These are phyloP conservation scores for Drosophila prolongata DNA, from an alignment of 2,888 invertebrate species.

Conservation along the genomic window DNA sequence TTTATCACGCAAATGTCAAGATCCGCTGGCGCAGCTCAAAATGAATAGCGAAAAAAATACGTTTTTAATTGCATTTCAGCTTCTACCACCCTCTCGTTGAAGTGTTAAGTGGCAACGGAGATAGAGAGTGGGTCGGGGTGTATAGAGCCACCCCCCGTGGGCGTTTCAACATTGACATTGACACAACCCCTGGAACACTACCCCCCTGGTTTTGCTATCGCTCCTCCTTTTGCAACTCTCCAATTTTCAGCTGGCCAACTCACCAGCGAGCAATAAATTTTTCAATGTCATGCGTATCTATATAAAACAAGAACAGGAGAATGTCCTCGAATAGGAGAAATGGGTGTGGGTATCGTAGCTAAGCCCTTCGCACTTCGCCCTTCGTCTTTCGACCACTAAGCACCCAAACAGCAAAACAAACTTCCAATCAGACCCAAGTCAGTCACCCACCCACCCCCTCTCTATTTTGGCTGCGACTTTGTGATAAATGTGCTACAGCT, in stretches of 20 bases:
- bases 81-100: constrained; percentile 51
- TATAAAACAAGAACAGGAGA: constrained; percentile 54
- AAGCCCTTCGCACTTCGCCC: constrained; percentile 38
- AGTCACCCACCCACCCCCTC: constrained; percentile 37
- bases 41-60: constrained; percentile 45
- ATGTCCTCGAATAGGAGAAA: constrained; percentile 16
- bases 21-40: constrained; percentile 68
- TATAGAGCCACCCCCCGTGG: constrained; percentile 22
- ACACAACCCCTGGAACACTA: constrained; percentile 73
- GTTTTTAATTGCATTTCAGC: constrained; percentile 75
- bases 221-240: constrained; percentile 44
- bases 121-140: not conserved
- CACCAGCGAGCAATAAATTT: constrained; percentile 82
- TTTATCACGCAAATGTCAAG: constrained; percentile 73
- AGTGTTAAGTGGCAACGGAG: constrained; percentile 56
- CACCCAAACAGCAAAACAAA: constrained; percentile 78
- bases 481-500: constrained; percentile 79
- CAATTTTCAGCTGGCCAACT: constrained; percentile 50
- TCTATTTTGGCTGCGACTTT: constrained; percentile 61
- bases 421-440: constrained; percentile 75
- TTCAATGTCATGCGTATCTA: constrained; percentile 82
- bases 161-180: constrained; percentile 62
- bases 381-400: constrained; percentile 64
- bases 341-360: constrained; percentile 28
- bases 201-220: constrained; percentile 52